These are phyloP conservation scores for Hemibates koningsi DNA, from an alignment of 2,113 vertebrate species.

Conservation along the genomic window DNA sequence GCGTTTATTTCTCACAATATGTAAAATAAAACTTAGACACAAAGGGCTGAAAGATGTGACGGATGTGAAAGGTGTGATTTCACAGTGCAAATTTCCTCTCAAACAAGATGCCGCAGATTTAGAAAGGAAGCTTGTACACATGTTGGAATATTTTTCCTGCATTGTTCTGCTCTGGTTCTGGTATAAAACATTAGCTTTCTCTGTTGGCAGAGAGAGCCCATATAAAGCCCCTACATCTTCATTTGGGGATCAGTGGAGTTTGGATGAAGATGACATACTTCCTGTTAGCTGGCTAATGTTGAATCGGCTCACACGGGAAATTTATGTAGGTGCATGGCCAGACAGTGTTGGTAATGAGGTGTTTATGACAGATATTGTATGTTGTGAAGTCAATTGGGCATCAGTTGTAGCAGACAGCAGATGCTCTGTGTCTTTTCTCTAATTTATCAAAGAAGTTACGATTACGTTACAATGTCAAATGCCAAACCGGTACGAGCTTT, in stretches of 20 bases:
- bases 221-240: conserved; percentile 3
- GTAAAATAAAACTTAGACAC: background rate
- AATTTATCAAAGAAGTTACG: conserved; percentile 23
- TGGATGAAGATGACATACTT: conserved; percentile 15
- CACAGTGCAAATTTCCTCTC: background rate
- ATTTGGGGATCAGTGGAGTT: background rate
- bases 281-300: background rate
- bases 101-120: background rate
- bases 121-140: background rate
- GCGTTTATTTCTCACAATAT: background rate
- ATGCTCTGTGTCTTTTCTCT: background rate
- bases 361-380: conserved; percentile 33
- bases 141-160: background rate
- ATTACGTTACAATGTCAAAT: background rate
- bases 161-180: background rate
- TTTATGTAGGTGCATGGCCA: background rate
- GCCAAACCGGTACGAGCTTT: background rate
- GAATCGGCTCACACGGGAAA: background rate
- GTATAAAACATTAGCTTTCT: background rate
- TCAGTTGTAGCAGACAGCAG: conserved; percentile 2
- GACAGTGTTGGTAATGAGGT: conserved; percentile 26
- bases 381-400: conserved; percentile 22
- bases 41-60: background rate
- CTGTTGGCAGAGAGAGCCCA: background rate
- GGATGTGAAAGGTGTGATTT: background rate